Percentiles rank a stretch among this genome's conserved stretches.
These are phyloP conservation scores for Diglossa cyanea DNA, from an alignment of 2,797 vertebrate genomes.

Conservation along the genomic window DNA sequence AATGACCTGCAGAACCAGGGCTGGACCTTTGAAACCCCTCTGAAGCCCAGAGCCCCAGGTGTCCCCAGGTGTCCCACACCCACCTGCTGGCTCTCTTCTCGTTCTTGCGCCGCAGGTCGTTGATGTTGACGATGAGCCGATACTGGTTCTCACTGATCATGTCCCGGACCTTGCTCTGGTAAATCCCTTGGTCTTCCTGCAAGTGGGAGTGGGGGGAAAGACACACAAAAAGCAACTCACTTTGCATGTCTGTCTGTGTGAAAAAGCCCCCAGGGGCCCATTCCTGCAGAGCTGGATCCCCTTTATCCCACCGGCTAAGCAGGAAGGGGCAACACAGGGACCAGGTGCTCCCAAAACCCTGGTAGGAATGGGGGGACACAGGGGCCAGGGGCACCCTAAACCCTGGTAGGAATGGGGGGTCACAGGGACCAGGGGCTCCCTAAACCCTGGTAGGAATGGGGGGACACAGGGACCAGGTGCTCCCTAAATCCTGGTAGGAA, in stretches of 20 bases:
- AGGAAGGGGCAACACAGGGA: not conserved
- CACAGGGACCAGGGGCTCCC: not conserved
- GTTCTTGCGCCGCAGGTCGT: slow-evolving; percentile 91
- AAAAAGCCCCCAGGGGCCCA: not conserved
- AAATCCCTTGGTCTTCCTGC: slow-evolving; percentile 94
- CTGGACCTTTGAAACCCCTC: not conserved
- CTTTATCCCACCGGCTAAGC: not conserved
- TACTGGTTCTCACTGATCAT: slow-evolving; percentile 92
- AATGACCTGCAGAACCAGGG: not conserved
- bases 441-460: not conserved
- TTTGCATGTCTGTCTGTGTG: not conserved
- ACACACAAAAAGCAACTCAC: not conserved
- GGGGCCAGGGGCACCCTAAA: not conserved
- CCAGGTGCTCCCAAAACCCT: too few relatives aligned
- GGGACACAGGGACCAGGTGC: too few relatives aligned
- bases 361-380: too few relatives aligned
- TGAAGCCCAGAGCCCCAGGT: rapidly evolving
- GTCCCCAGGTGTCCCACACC: not conserved
- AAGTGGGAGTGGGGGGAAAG: not conserved
- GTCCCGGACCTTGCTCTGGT: slow-evolving; percentile 91
- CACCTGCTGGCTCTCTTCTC: slow-evolving; percentile 88
- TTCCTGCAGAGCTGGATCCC: not conserved
- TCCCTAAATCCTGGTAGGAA: not conserved
- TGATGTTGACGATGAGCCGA: slow-evolving; percentile 91
- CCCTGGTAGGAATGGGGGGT: rapidly evolving